A percentile compares a stretch with the other conserved stretches of the same genome.
Conservation (phyloP, 1,140 invertebrate species). For the Trichonephila clavata region DNA sequence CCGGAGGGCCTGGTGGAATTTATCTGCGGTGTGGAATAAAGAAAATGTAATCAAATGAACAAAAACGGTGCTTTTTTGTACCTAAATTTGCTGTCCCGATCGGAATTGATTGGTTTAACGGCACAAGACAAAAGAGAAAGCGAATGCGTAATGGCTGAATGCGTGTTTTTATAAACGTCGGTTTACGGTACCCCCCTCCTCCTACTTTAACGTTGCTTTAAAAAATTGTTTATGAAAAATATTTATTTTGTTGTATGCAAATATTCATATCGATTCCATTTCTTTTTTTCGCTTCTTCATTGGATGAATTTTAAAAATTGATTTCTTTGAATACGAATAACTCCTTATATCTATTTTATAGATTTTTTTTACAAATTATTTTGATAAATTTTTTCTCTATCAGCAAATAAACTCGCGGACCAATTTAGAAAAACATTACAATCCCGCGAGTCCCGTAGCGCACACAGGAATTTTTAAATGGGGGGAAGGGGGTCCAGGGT, state of each 20-base stretch:
- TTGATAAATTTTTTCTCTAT: too few relatives aligned
- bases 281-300: too few relatives aligned
- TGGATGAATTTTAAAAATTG: too few relatives aligned
- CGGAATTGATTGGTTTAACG: background rate
- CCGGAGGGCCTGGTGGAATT: background rate
- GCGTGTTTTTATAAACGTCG: background rate
- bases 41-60: slow-evolving; percentile 43
- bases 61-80: background rate
- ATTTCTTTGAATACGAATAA: too few relatives aligned
- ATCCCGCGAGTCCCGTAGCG: too few relatives aligned
- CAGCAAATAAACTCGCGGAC: too few relatives aligned
- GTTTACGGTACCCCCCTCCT: background rate
- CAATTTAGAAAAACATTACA: too few relatives aligned
- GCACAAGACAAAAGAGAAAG: background rate
- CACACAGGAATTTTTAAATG: too few relatives aligned
- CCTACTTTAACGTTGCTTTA: background rate
- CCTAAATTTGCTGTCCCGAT: background rate
- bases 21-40: slow-evolving; percentile 1
- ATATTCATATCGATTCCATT: too few relatives aligned
- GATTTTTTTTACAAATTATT: too few relatives aligned
- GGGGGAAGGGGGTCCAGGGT: too few relatives aligned
- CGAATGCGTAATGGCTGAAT: background rate
- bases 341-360: too few relatives aligned
- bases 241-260: background rate
- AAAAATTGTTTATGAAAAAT: background rate